phyloP scores from a whole-genome alignment of 2,888 invertebrate species.

The Acronicta psi region DNA sequence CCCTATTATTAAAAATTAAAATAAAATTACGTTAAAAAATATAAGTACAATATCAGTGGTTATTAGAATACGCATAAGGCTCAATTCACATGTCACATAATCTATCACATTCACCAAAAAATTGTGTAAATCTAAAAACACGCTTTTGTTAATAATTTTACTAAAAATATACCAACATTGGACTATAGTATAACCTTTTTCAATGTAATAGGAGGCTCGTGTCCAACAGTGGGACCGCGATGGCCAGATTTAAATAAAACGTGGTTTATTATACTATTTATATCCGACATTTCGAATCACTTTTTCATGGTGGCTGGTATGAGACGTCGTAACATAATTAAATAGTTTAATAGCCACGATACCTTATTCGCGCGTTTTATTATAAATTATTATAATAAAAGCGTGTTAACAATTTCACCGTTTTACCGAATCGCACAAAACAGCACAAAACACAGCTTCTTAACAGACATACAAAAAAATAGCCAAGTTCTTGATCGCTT shows the following conservation, averaged over 20 bases:
- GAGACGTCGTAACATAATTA: too few species aligned
- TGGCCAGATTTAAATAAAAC: too few species aligned
- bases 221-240: too few species aligned
- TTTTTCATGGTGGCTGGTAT: too few species aligned
- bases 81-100: conserved; percentile 15
- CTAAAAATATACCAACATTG: neutral
- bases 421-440: conserved; percentile 23
- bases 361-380: neutral
- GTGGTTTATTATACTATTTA: too few species aligned
- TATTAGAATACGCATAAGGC: conserved; percentile 28
- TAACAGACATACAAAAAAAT: conserved; percentile 29
- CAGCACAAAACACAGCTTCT: conserved; percentile 45
- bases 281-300: too few species aligned
- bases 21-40: too few species aligned
- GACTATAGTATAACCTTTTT: too few species aligned
- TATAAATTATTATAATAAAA: conserved; percentile 1
- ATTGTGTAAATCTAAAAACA: neutral
- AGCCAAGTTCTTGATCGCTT: conserved; percentile 86
- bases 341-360: too few species aligned
- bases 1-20: too few species aligned
- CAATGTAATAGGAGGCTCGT: too few species aligned
- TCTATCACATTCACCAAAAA: conserved; percentile 17
- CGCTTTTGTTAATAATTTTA: neutral
- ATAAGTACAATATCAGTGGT: too few species aligned
- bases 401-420: neutral